Evolutionary conservation across 2,113 vertebrate genomes (phyloP).

Genomic region (Gavia stellata): DNA sequence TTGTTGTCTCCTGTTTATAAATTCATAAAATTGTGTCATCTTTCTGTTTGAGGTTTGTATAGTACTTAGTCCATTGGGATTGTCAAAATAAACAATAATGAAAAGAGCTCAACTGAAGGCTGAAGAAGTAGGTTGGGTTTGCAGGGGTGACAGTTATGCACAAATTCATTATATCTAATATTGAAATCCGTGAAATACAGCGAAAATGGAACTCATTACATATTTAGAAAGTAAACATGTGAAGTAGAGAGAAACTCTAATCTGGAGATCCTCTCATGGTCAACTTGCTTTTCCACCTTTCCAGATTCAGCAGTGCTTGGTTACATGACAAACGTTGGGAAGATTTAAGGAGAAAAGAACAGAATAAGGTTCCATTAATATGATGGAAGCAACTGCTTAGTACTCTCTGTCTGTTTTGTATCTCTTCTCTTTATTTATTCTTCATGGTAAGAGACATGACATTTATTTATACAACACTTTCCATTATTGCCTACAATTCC

Average conservation of each 20-base stretch:
- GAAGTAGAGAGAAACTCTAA: background rate
- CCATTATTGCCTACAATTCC: background rate
- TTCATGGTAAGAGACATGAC: constrained; percentile 38
- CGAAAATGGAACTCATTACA: background rate
- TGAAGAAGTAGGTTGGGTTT: background rate
- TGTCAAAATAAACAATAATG: background rate
- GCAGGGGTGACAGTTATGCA: background rate
- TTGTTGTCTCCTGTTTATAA: background rate
- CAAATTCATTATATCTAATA: background rate
- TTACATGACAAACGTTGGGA: background rate
- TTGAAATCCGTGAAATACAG: background rate
- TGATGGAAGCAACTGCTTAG: constrained; percentile 19
- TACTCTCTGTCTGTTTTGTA: constrained; percentile 30
- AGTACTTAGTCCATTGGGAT: background rate
- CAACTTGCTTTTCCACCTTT: constrained; percentile 41
- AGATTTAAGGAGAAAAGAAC: constrained; percentile 30
- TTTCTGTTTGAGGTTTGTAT: background rate
- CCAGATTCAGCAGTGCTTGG: constrained; percentile 26
- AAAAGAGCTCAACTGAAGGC: background rate
- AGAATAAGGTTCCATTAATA: constrained; percentile 24
- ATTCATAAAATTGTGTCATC: background rate
- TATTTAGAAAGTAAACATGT: background rate
- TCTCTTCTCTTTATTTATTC: constrained; percentile 33
- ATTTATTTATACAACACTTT: constrained; percentile 21
- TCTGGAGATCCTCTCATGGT: background rate